Percentiles rank a stretch among this genome's conserved stretches.
Evolutionary conservation across 2,888 invertebrate genomes (phyloP).

Genomic region (Yponomeuta malinellus): DNA sequence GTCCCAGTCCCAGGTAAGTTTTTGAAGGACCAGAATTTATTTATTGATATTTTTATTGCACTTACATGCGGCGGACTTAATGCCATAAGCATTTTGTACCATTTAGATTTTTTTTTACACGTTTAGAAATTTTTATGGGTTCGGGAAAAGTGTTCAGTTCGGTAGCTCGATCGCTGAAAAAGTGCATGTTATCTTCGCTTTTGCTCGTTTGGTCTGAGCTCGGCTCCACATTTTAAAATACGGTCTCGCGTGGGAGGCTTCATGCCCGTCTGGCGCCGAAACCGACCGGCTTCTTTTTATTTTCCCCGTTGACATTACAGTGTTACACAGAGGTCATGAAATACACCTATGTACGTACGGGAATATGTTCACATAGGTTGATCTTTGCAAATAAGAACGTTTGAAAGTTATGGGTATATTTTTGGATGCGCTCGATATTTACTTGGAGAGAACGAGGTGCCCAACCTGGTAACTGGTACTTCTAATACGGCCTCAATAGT

Average conservation of each 20-base stretch:
- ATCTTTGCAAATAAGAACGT: too few relatives aligned
- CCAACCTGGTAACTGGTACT: neutral
- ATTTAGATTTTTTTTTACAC: too few relatives aligned
- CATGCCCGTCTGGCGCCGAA: slow-evolving; percentile 24
- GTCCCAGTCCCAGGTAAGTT: too few relatives aligned
- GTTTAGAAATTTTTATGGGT: too few relatives aligned
- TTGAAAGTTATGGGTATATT: neutral
- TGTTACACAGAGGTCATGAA: slow-evolving; percentile 7
- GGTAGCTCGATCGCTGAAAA: neutral
- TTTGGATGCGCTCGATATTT: neutral
- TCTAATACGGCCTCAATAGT: neutral
- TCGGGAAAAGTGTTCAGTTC: too few relatives aligned
- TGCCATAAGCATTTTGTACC: too few relatives aligned
- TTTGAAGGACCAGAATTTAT: too few relatives aligned
- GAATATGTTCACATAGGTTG: too few relatives aligned
- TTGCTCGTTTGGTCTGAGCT: neutral
- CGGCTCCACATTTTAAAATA: slow-evolving; percentile 42
- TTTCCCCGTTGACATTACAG: slow-evolving; percentile 14
- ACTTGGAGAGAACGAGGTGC: neutral
- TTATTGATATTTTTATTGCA: too few relatives aligned
- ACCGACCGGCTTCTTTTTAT: slow-evolving; percentile 9
- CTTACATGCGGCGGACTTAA: too few relatives aligned
- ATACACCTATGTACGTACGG: too few relatives aligned
- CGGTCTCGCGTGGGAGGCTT: slow-evolving; percentile 37
- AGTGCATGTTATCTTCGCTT: too few relatives aligned